Evolutionary conservation across 2,113 vertebrate species (phyloP), one percentile per base, ranked within the genome.

Genomic region (Polypterus senegalus): DNA sequence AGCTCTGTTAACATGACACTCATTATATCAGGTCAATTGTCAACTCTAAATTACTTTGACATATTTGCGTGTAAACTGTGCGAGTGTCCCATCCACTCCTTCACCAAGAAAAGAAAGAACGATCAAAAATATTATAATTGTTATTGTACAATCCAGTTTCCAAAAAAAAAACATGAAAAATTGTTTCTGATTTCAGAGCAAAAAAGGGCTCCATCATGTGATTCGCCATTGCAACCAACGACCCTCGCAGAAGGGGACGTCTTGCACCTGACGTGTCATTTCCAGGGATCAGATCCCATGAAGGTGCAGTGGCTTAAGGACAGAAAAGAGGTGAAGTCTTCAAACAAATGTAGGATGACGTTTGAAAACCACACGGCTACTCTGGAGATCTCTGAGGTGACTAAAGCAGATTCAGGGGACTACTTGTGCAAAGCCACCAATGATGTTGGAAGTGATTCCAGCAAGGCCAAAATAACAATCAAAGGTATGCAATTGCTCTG

Each of bases 391-490:
- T 79, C 72, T 70, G 61, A 76, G 3, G 76, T 81, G 44, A 79
- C 81, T 27, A 91, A 84, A 71, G 82, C 82, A 0, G 89, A 95
- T 60, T 79, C 86, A 0, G 96, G 92, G 3, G 96, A 99, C 66
- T 99, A 94, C 52, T 70, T 94, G 45, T 99, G 96, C 76, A 99
- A 97, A 82, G 96, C 94, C 65, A 89, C 86, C 63, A 99, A 98
- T 46, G 71, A 81, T 3, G 86, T 81, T 62, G 96, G 95, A 74
- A 93, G 83, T 65, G 92, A 94, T 66, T 86, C 91, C 73, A 92
- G 84, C 81, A 97, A 91, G 70, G 82, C 89, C 66, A 94, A 86
- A 86, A 88, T 97, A 67, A 88, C 85, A 2, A 59, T 98, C 53
- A 95, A 91, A 93, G 93, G 96, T 98, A 94, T 68, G 49, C 63